Percentiles rank a stretch among this genome's conserved stretches.
These are phyloP conservation scores for Aproaerema taeniolella DNA, from an alignment of 2,888 invertebrate genomes.

Conservation along the genomic window DNA sequence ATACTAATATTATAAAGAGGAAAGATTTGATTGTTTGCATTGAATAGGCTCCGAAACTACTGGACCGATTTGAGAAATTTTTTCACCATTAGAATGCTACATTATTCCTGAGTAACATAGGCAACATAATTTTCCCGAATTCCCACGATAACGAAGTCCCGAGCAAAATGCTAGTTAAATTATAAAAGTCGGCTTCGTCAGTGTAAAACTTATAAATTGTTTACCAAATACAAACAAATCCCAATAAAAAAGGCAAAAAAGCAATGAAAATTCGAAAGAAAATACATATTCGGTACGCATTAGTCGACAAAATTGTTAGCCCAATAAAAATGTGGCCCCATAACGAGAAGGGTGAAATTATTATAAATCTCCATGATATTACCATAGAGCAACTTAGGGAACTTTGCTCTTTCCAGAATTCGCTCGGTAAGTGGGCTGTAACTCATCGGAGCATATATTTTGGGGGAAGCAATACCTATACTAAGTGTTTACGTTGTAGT, in stretches of 20 bases:
- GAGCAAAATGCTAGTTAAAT: too few relatives aligned
- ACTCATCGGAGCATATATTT: conserved; percentile 52
- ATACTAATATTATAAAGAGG: too few relatives aligned
- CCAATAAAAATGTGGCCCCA: conserved; percentile 56
- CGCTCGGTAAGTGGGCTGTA: conserved; percentile 69
- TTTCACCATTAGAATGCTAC: too few relatives aligned
- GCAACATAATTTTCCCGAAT: too few relatives aligned
- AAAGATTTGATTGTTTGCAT: too few relatives aligned
- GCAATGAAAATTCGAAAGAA: conserved; percentile 26
- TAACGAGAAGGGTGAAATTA: conserved; percentile 62
- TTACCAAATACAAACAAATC: conserved; percentile 7
- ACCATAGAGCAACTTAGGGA: conserved; percentile 68
- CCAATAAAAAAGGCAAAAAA: conserved; percentile 13
- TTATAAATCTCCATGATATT: conserved; percentile 76
- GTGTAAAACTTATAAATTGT: too few relatives aligned
- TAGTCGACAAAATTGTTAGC: conserved; percentile 56
- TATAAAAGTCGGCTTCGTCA: too few relatives aligned
- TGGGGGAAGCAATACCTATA: conserved; percentile 35
- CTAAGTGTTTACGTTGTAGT: conserved; percentile 35
- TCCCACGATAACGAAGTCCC: too few relatives aligned
- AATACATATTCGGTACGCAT: conserved; percentile 46
- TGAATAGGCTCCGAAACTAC: too few relatives aligned
- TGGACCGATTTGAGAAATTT: too few relatives aligned
- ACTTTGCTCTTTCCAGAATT: conserved; percentile 67
- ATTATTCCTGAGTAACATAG: too few relatives aligned